A percentile compares a stretch with the other conserved stretches of the same genome.
Evolutionary conservation across 2,113 vertebrate genomes (phyloP).

Genomic region (Candoia aspera): DNA sequence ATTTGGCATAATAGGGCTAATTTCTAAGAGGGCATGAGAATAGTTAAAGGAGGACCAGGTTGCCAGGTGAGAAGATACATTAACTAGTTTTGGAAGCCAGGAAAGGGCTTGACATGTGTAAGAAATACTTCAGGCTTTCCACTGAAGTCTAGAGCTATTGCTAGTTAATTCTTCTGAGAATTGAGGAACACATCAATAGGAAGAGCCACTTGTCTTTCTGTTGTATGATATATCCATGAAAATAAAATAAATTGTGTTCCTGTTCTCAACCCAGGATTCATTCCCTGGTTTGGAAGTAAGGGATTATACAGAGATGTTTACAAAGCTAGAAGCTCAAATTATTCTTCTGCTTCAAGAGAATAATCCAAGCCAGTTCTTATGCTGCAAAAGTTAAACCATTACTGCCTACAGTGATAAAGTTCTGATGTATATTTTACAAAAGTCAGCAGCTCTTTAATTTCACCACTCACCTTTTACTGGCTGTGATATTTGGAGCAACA

Average conservation of each 20-base stretch:
- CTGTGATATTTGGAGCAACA: slow-evolving; percentile 1
- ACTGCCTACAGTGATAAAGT: not conserved
- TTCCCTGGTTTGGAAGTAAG: not conserved
- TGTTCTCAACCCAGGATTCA: not conserved
- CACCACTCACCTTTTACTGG: not conserved
- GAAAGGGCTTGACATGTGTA: slow-evolving; percentile 7
- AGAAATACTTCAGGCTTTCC: slow-evolving; percentile 19
- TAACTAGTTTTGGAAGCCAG: slow-evolving; percentile 30
- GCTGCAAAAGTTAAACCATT: not conserved
- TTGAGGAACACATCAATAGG: not conserved
- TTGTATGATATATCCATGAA: not conserved
- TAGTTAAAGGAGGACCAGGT: not conserved
- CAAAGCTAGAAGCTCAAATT: not conserved
- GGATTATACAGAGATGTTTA: not conserved
- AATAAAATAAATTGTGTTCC: not conserved
- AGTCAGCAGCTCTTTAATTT: not conserved
- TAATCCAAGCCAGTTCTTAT: not conserved
- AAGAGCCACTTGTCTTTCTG: not conserved
- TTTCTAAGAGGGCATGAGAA: not conserved
- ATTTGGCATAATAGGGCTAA: not conserved
- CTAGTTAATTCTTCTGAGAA: not conserved
- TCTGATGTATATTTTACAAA: not conserved
- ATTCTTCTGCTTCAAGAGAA: not conserved
- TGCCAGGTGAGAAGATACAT: not conserved
- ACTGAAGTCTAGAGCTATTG: not conserved